phyloP scores from a whole-genome alignment of 2,888 invertebrate species.

The Eupeodes latifasciatus region DNA sequence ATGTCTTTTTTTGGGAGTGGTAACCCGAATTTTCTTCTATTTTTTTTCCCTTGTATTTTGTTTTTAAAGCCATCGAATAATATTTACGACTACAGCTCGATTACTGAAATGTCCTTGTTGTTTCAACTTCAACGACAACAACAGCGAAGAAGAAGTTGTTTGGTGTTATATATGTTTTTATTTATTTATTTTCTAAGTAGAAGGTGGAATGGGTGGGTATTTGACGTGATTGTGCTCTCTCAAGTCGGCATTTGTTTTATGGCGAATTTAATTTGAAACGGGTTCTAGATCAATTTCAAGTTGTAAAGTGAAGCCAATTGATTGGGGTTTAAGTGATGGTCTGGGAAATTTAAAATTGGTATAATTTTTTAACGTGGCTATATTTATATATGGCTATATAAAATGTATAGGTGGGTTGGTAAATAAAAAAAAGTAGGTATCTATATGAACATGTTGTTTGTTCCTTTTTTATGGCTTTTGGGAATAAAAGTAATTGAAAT shows the following conservation, averaged over 20 bases:
- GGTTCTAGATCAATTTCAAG: conserved; percentile 58
- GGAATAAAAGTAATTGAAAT: conserved; percentile 20
- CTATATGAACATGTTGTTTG: not conserved
- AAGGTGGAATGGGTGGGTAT: conserved; percentile 6
- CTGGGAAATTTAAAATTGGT: conserved; percentile 47
- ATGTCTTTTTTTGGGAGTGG: conserved; percentile 54
- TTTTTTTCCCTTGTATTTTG: conserved; percentile 25
- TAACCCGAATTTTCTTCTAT: conserved; percentile 26
- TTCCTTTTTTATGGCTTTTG: conserved; percentile 16
- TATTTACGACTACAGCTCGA: conserved; percentile 74
- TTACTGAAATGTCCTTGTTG: conserved; percentile 73
- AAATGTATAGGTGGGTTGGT: not conserved
- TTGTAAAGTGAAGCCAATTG: conserved; percentile 65
- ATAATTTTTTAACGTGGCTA: conserved; percentile 26
- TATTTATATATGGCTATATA: not conserved
- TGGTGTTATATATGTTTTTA: conserved; percentile 33
- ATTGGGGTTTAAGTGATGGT: conserved; percentile 50
- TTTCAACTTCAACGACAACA: conserved; percentile 10
- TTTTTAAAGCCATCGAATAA: conserved; percentile 64
- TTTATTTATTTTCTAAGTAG: not conserved
- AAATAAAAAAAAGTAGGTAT: not conserved
- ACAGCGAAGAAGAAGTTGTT: conserved; percentile 29
- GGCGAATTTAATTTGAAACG: conserved; percentile 71
- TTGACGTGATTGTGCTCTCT: conserved; percentile 58
- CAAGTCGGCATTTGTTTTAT: conserved; percentile 72